phyloP scores from a whole-genome alignment of 2,113 vertebrate genomes.

The human region DNA sequence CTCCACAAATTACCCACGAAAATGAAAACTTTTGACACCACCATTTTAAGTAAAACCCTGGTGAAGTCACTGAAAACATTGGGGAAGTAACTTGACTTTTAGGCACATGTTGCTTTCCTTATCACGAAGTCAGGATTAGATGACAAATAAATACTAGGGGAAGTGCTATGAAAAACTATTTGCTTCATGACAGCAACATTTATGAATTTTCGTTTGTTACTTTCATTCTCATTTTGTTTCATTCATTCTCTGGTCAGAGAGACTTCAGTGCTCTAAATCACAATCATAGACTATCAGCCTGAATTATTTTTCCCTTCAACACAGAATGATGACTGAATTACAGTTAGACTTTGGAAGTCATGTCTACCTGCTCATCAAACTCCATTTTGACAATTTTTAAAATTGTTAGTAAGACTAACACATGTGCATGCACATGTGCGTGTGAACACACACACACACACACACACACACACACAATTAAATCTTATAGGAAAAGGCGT shows the following conservation, averaged over 20 bases:
- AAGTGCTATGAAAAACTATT: neutral
- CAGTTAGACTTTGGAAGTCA: neutral
- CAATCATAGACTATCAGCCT: neutral
- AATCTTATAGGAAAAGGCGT: constrained; percentile 49
- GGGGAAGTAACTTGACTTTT: neutral
- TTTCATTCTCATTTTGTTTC: neutral
- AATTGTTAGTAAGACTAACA: constrained; percentile 47
- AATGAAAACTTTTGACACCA: neutral
- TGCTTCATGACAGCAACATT: neutral
- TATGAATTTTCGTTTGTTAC: neutral
- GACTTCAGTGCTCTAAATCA: neutral
- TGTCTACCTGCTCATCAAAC: neutral
- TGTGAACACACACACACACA: neutral
- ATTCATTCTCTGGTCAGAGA: neutral
- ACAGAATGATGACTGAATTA: neutral
- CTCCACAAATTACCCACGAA: neutral
- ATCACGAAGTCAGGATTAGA: neutral
- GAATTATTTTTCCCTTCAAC: neutral
- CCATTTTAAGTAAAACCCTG: neutral
- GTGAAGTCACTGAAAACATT: neutral
- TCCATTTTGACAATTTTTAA: neutral
- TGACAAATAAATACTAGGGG: neutral
- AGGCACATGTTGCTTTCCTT: neutral
- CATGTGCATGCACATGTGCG: neutral
- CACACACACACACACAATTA: neutral